Evolutionary conservation across 2,888 invertebrate genomes (phyloP), one percentile per base, ranked within the genome.

Genomic region (Agonopterix arenella): DNA sequence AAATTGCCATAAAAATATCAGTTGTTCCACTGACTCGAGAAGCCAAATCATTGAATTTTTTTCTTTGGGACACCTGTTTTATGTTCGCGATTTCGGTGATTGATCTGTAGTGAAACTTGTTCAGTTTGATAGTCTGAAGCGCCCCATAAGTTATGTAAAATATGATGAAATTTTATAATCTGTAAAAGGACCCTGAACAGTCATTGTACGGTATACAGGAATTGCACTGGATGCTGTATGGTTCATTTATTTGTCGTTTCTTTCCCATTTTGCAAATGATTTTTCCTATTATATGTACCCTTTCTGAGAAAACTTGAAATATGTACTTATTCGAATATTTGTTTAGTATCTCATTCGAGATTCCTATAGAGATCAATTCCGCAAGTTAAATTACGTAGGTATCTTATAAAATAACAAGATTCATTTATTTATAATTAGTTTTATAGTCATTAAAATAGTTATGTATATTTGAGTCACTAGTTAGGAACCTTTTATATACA

Each of bases 361-460:
- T 64, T 64, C 49, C 52, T 62, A 58, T 40, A 61, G 66, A 69
- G 69, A 68, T 68, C 69, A 68, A 66, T 68, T 64, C 62, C 62
- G 50, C 54, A 57, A 55, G 51, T 59, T 53, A 47, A 48, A 57
- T 53, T 51, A 51, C 52, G 54, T 59, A 59, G 40, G 42, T 47
- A 47, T 11, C 47, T 48, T 46, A 43, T 45, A 53, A 28, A 28
- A 28, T 28, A 28, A 28, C 28, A 28, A 28, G 48, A 43, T 50
- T 37, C 16, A 36, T 45, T 46, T 49, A 46, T 48, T 9, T 11
- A n/a, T 10, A 40, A 40, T n/a, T 38, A 40, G 1, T 9, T n/a
- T 40, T n/a, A 9, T 40, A n/a, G 40, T 40, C 7, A 40, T n/a
- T 40, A 40, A n/a, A 9, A 40, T 9, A 40, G 40, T 40, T 40